Evolutionary conservation across 2,888 invertebrate genomes (phyloP), one percentile per base, ranked within the genome.

Genomic region (Alviniconcha strummeri): DNA sequence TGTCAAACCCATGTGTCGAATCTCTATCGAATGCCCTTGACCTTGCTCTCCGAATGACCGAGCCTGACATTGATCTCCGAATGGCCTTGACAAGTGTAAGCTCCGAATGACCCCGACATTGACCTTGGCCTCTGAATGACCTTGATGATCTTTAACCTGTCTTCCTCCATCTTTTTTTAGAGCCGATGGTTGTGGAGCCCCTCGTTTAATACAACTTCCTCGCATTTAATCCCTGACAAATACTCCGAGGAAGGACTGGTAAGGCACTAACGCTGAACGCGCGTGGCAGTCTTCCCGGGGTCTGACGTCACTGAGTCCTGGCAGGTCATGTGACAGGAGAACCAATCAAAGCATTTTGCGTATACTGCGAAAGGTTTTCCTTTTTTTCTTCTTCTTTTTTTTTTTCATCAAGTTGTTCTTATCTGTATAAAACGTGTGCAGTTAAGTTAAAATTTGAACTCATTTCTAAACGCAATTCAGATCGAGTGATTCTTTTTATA

Each of bases 181-280:
- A 91, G 90, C 88, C 89, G 89, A 86, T 92, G 91, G 91, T 89
- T 90, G 88, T 92, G 90, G 91, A 90, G 89, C 84, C 88, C 90
- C 86, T 87, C 88, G 86, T 88, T 89, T 89, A 90, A 91, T 88
- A 88, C 89, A 88, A 89, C 90, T 83, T 87, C 90, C 83, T 90
- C 90, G 86, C 89, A 90, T 89, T 91, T 91, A 90, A 91, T 91
- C 84, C 91, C 91, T 88, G 91, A 92, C 89, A 90, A 90, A 89
- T 90, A 92, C 88, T 90, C 90, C 87, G 91, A 91, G 82, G 91
- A 90, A 83, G 91, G 91, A 86, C 88, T 92, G 91, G 91, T 92
- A 91, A 91, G 91, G 19, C 77, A 90, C 87, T 87, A 88, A 87
- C 87, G 82, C 84, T 82, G 85, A 36, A 69, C 80, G 52, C 52